A percentile compares a stretch with the other conserved stretches of the same genome.
phyloP scores from a whole-genome alignment of 2,113 vertebrate species.

The Herpetotheres cachinnans region DNA sequence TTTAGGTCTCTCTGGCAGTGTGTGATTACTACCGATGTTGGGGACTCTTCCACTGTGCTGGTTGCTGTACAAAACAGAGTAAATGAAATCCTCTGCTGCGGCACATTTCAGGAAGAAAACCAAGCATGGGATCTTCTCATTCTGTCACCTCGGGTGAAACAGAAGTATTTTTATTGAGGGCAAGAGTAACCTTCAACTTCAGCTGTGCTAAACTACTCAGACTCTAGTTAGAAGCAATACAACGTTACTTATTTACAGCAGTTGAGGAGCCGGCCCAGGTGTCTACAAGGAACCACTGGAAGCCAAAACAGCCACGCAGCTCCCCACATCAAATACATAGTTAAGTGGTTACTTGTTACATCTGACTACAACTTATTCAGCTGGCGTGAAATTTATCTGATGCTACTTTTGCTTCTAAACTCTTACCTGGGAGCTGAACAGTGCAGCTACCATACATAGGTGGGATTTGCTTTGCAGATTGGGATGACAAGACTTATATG shows the following conservation, averaged over 20 bases:
- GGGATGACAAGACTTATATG: background rate
- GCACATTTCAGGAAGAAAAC: background rate
- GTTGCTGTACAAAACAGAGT: background rate
- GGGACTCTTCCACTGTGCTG: background rate
- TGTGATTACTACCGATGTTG: background rate
- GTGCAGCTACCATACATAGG: background rate
- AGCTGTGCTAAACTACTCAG: background rate
- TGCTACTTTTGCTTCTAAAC: background rate
- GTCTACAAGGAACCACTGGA: background rate
- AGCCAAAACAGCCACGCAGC: background rate
- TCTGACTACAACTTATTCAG: background rate
- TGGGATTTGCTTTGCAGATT: background rate
- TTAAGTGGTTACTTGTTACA: background rate
- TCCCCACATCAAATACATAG: background rate
- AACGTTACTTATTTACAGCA: background rate
- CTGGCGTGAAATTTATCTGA: background rate
- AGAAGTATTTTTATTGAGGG: background rate
- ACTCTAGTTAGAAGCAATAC: background rate
- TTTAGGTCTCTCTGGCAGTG: background rate
- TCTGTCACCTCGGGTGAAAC: background rate
- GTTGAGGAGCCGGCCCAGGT: background rate
- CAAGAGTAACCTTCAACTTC: background rate
- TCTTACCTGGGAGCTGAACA: rapidly evolving
- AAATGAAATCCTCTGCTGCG: background rate
- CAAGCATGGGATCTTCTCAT: background rate